Evolutionary conservation across 2,113 vertebrate genomes (phyloP).

Genomic region (Isichthys henryi): DNA sequence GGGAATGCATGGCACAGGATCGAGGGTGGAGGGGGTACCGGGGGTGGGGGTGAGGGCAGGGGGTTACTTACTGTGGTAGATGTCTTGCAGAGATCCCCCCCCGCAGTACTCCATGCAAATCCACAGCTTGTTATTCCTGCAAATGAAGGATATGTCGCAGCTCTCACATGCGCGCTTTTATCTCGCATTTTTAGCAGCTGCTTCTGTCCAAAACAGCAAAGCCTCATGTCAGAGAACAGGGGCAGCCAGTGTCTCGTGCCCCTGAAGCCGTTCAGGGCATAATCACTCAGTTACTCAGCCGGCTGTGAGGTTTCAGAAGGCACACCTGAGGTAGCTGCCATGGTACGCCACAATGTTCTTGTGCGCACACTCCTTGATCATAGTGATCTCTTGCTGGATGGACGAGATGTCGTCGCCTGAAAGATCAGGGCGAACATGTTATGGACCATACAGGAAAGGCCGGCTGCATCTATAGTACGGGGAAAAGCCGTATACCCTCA

Average conservation of each 20-base stretch:
- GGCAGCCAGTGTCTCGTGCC: neutral
- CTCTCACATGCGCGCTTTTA: neutral
- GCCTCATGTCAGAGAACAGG: neutral
- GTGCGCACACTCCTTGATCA: constrained; percentile 64
- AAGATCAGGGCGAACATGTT: neutral
- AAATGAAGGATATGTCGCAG: neutral
- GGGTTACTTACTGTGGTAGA: constrained; percentile 60
- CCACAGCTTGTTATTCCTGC: constrained; percentile 66
- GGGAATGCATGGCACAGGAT: neutral
- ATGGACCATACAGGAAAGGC: neutral
- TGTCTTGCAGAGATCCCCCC: constrained; percentile 66
- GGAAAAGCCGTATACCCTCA: neutral
- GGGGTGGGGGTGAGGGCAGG: neutral
- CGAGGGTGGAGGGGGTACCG: neutral
- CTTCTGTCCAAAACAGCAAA: neutral
- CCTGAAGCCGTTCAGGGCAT: neutral
- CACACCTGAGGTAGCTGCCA: constrained; percentile 68
- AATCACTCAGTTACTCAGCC: neutral
- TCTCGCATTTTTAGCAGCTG: neutral
- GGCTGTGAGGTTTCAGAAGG: neutral
- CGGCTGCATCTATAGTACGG: neutral
- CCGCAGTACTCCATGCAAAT: constrained; percentile 72
- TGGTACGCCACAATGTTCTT: constrained; percentile 68
- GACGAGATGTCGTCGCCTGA: constrained; percentile 65
- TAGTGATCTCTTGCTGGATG: constrained; percentile 68